A percentile compares a stretch with the other conserved stretches of the same genome.
These are phyloP conservation scores for Drosophila fulvimacula DNA, from an alignment of 2,888 invertebrate genomes.

Conservation along the genomic window DNA sequence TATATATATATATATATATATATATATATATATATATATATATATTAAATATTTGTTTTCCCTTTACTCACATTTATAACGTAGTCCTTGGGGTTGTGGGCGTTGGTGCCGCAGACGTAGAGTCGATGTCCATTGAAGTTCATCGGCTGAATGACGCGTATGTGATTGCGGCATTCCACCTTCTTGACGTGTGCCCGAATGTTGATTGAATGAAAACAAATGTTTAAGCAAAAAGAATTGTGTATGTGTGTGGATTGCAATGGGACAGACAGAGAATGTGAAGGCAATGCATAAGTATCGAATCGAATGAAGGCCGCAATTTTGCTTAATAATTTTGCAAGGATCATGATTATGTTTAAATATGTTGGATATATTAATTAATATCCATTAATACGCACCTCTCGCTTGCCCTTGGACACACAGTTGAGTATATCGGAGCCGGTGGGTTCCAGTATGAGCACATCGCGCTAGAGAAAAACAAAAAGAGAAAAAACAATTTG, in stretches of 20 bases:
- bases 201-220: conserved; percentile 63
- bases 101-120: conserved; percentile 97
- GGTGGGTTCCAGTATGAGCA: conserved; percentile 94
- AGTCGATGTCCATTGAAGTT: conserved; percentile 92
- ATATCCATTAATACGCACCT: conserved; percentile 87
- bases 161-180: conserved; percentile 97
- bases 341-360: conserved; percentile 18
- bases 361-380: not conserved
- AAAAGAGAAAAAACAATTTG: not conserved
- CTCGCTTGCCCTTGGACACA: conserved; percentile 97
- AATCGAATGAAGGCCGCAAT: conserved; percentile 49
- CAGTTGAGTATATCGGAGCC: conserved; percentile 92
- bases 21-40: not conserved
- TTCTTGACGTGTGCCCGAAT: conserved; percentile 87
- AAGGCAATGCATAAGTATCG: conserved; percentile 58
- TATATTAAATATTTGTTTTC: not conserved
- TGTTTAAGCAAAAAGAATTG: conserved; percentile 51
- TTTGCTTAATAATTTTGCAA: conserved; percentile 27
- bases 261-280: conserved; percentile 34
- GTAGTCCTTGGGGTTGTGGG: conserved; percentile 97
- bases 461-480: conserved; percentile 89
- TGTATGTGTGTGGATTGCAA: conserved; percentile 28
- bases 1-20: not conserved
- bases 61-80: conserved; percentile 94
- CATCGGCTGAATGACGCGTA: conserved; percentile 96